phyloP scores from a whole-genome alignment of 2,113 vertebrate species.

The Bombycilla garrulus region DNA sequence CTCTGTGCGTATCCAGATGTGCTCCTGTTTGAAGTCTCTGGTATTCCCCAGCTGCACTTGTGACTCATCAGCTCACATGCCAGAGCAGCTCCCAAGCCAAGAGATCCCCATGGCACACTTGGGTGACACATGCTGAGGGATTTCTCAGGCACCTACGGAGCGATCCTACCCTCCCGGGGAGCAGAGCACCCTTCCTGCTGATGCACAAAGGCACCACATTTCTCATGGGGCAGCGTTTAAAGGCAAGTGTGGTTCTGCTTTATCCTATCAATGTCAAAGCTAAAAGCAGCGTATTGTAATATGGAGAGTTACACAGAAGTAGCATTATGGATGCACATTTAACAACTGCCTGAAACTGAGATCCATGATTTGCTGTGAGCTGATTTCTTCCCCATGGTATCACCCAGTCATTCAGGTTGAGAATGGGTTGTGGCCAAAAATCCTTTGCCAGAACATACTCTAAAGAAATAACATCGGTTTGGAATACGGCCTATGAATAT shows the following conservation, averaged over 20 bases:
- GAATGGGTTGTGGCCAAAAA: neutral
- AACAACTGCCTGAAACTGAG: neutral
- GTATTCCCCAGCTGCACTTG: neutral
- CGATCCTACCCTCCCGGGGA: fast-evolving
- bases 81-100: neutral
- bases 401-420: constrained; percentile 13
- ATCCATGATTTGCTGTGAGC: neutral
- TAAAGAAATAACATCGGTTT: neutral
- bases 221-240: neutral
- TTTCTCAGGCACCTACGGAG: neutral
- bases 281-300: neutral
- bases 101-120: neutral
- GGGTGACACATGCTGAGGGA: neutral
- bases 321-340: neutral
- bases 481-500: neutral
- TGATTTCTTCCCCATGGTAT: constrained; percentile 1
- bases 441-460: neutral
- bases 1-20: neutral
- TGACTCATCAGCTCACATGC: neutral
- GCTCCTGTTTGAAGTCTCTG: neutral
- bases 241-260: neutral
- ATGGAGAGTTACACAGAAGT: neutral
- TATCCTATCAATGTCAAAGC: neutral
- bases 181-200: neutral
- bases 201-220: neutral